Conservation (phyloP, 2,888 invertebrate species). For the Chrysolina americana region DNA sequence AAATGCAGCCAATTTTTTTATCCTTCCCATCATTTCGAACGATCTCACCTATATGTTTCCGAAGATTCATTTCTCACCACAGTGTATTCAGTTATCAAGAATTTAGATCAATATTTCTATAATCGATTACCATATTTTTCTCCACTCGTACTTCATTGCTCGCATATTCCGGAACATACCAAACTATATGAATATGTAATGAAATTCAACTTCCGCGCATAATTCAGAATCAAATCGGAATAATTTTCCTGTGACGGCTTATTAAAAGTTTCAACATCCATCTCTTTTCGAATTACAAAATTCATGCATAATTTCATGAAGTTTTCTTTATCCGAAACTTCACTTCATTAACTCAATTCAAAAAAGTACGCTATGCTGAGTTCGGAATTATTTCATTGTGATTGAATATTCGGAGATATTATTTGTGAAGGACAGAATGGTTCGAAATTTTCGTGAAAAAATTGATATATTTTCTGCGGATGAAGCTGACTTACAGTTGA, state of each 20-base stretch:
- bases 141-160: neutral
- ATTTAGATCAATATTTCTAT: neutral
- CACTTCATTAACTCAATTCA: constrained; percentile 21
- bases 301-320: constrained; percentile 42
- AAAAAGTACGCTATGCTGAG: constrained; percentile 1
- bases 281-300: constrained; percentile 40
- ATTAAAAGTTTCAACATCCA: constrained; percentile 45
- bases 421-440: neutral
- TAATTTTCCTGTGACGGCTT: constrained; percentile 46
- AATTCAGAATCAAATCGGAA: constrained; percentile 36
- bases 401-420: neutral
- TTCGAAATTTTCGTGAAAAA: too few species aligned
- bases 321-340: constrained; percentile 30
- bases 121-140: neutral
- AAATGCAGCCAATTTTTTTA: too few species aligned
- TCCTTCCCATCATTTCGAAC: too few species aligned
- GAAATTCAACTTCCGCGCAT: constrained; percentile 32
- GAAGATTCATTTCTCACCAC: neutral
- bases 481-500: neutral
- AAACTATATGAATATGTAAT: constrained; percentile 38
- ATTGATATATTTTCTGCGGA: neutral
- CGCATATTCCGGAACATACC: neutral
- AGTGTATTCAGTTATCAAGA: neutral
- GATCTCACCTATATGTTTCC: too few species aligned
- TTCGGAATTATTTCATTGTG: neutral